These are phyloP conservation scores for Saccostrea echinata DNA, from an alignment of 1,140 invertebrate species.

Conservation along the genomic window DNA sequence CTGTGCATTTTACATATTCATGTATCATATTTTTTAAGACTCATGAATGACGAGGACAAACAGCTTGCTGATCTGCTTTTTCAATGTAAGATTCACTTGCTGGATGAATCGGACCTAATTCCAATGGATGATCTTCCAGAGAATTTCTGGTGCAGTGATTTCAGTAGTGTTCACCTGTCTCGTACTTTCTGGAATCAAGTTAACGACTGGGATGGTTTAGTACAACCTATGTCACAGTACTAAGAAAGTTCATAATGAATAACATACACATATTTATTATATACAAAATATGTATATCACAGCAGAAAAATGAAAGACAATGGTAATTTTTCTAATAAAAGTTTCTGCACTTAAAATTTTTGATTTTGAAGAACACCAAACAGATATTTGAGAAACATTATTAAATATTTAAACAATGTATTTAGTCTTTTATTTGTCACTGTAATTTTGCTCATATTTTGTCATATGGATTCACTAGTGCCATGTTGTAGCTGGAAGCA, in stretches of 20 bases:
- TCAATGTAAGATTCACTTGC: conserved; percentile 18
- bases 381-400: not conserved
- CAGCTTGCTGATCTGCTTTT: not conserved
- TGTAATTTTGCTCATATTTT: not conserved
- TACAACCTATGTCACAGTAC: not conserved
- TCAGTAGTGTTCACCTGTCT: conserved; percentile 19
- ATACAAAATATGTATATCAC: conserved; percentile 2
- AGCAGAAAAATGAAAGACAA: conserved; percentile 13
- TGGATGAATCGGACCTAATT: not conserved
- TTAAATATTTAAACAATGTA: not conserved
- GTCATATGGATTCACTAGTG: conserved; percentile 74
- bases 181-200: conserved; percentile 14
- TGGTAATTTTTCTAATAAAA: not conserved
- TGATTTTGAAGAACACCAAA: not conserved
- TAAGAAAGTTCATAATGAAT: not conserved
- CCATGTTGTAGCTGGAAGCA: conserved; percentile 74
- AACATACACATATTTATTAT: not conserved
- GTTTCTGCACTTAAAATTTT: not conserved
- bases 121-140: conserved; percentile 25
- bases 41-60: not conserved
- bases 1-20: not conserved
- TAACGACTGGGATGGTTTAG: not conserved
- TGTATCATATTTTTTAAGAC: not conserved
- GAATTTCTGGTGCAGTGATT: conserved; percentile 40
- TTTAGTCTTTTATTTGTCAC: not conserved